These are phyloP conservation scores for Ardeotis arabs DNA, from an alignment of 2,113 vertebrate genomes.

Conservation along the genomic window DNA sequence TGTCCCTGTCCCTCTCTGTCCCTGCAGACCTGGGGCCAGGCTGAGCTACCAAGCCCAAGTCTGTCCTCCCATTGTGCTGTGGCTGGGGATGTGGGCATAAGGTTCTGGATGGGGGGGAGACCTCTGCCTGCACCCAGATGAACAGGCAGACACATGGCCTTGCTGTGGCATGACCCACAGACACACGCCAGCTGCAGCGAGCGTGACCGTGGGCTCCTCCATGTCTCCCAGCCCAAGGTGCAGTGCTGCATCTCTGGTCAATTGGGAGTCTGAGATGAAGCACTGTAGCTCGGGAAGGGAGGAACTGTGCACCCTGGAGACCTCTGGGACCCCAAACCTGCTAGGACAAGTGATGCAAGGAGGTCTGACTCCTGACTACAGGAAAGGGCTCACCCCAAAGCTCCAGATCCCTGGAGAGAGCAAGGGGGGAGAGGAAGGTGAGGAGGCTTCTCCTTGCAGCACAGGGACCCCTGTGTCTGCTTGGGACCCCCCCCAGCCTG, in stretches of 20 bases:
- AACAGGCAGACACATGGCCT: neutral
- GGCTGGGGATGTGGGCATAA: rapidly evolving
- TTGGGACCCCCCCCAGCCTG: rapidly evolving
- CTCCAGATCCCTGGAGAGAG: neutral
- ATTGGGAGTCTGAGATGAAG: slow-evolving; percentile 99
- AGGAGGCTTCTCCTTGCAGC: neutral
- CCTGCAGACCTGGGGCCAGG: neutral
- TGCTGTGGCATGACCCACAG: rapidly evolving
- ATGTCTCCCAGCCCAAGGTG: slow-evolving; percentile 92
- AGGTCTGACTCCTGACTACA: neutral
- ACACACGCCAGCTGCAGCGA: rapidly evolving
- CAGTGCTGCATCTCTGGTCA: slow-evolving; percentile 99
- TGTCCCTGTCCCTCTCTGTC: neutral
- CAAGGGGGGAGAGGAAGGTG: neutral
- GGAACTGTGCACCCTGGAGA: slow-evolving; percentile 57
- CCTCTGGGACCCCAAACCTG: rapidly evolving
- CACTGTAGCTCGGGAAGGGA: slow-evolving; percentile 99
- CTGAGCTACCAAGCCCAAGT: neutral
- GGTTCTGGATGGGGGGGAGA: neutral
- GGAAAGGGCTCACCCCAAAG: neutral
- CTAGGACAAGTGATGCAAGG: neutral
- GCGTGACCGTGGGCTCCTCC: neutral
- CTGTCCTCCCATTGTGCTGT: neutral
- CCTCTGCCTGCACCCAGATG: neutral
- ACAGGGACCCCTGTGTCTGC: neutral